Base-by-base conservation (phyloP, 2,797 vertebrate species). In the Halcyon badia region DNA sequence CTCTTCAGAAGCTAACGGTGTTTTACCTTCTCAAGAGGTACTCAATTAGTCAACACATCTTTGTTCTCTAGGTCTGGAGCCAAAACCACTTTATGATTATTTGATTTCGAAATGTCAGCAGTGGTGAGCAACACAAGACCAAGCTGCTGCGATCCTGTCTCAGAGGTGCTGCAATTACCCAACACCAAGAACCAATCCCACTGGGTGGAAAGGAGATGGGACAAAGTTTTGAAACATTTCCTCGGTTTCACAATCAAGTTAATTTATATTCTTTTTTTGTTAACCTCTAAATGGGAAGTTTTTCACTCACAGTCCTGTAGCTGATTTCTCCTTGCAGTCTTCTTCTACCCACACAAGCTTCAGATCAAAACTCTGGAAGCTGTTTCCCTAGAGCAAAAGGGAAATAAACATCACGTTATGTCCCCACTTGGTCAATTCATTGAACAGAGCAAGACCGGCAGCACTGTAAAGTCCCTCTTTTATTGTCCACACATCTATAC, bases 261-360 rank as follows among this genome's bases (percentile, higher is more conserved):
- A 77, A 35, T 2, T 0, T 2, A 17, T 42, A 42, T 61, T 48
- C 20, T 30, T 21, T 46, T n/a, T 62, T 51, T 24, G 33, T 12
- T 2, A 0, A 49, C 16, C 1, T 69, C 39, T 37, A 70, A 37
- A 28, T 1, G 6, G 68, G 60, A 73, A 69, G 54, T 35, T 37
- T 17, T 82, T 73, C 30, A 96, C 96, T 97, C 64, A 98, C 98
- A 17, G 33, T 88, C 69, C 96, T 0, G 62, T 44, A 51, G 75
- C 44, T 0, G 21, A 49, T 84, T 96, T 85, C 75, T 96, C 64
- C 7, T 28, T 83, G 6, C 48, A 51, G 57, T 84, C 73, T 30
- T 96, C 83, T 18, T 98, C 97, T 51, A 98, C 84, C 98, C 98
- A 98, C 37, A 98, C 92, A 28, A 98, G 96, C 94, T 98, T 98